A percentile compares a stretch with the other conserved stretches of the same genome.
Evolutionary conservation across 2,888 invertebrate species (phyloP).

Genomic region (Phyto melanocephala): DNA sequence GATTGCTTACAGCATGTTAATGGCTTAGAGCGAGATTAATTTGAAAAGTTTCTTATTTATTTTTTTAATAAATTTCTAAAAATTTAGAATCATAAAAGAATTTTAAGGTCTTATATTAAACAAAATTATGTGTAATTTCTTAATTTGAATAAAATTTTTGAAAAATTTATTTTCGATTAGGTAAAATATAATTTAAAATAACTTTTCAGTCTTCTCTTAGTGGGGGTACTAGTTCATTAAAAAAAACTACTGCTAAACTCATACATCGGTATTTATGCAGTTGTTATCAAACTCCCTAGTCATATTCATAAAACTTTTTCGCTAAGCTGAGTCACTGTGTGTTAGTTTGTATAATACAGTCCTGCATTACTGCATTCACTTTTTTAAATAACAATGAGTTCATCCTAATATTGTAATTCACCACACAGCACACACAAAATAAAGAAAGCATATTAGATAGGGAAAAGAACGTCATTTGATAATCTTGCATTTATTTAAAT

Average conservation of each 20-base stretch:
- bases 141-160: too few relatives aligned
- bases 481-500: too few relatives aligned
- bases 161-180: neutral
- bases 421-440: too few relatives aligned
- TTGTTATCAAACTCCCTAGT: constrained; percentile 62
- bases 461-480: too few relatives aligned
- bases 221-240: neutral
- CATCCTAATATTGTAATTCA: too few relatives aligned
- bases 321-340: neutral
- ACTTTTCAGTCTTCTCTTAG: neutral
- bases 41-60: neutral
- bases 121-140: too few relatives aligned
- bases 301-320: constrained; percentile 22
- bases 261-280: constrained; percentile 14
- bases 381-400: too few relatives aligned
- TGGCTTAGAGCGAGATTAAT: neutral
- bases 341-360: neutral
- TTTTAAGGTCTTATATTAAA: too few relatives aligned
- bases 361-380: too few relatives aligned
- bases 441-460: too few relatives aligned
- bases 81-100: too few relatives aligned
- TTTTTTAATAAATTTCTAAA: too few relatives aligned
- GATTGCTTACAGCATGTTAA: neutral
- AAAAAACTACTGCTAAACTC: neutral
- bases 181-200: neutral